Evolutionary conservation across 2,113 vertebrate species (phyloP).

Genomic region (Galemys pyrenaicus): DNA sequence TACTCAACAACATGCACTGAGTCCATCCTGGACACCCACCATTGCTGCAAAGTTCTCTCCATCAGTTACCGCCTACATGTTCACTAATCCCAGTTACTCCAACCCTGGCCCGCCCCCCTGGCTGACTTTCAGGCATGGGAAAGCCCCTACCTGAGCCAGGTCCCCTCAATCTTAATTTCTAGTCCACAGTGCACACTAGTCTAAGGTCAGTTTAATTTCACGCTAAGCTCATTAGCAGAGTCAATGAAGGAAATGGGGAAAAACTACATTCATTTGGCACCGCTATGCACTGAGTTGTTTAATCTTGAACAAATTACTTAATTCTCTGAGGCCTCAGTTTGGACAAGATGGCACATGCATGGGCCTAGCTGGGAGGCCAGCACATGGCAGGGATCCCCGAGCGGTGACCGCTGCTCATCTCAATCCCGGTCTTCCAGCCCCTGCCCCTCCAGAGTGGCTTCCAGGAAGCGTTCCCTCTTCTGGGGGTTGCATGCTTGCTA

Average conservation of each 20-base stretch:
- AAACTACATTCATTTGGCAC: neutral
- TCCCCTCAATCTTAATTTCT: conserved; percentile 32
- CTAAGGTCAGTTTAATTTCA: too few species aligned
- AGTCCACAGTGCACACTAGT: neutral
- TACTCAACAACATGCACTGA: neutral
- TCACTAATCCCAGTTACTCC: neutral
- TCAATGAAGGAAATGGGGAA: neutral
- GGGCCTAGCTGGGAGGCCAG: neutral
- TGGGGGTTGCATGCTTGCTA: neutral
- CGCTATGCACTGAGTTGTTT: neutral
- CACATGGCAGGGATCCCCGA: neutral
- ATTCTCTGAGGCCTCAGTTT: neutral
- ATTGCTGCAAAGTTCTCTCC: neutral
- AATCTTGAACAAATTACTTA: neutral
- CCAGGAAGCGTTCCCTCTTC: neutral
- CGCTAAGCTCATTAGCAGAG: neutral
- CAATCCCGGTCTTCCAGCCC: neutral
- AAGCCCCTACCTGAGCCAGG: neutral
- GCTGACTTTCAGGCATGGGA: neutral
- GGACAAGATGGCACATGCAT: accelerated
- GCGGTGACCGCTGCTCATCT: neutral
- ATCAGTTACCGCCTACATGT: neutral
- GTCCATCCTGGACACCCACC: neutral
- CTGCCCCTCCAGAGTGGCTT: neutral
- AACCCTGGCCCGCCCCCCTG: neutral